Evolutionary conservation across 2,797 vertebrate species (phyloP), one percentile per base, ranked within the genome.

Genomic region (Tenualosa ilisha): DNA sequence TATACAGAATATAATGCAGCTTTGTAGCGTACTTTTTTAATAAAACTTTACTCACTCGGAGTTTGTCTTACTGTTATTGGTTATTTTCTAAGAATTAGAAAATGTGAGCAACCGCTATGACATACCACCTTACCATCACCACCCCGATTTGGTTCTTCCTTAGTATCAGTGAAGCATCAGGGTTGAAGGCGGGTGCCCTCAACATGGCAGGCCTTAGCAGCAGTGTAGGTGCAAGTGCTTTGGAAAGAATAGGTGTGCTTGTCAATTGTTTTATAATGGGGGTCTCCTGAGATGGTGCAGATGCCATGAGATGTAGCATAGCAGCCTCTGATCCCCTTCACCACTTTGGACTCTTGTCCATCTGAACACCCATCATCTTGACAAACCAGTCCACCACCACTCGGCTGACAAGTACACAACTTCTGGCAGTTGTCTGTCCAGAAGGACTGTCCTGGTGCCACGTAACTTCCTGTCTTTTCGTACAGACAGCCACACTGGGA

Each of bases 401-500:
- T 0, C 0, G 53, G 26, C 0, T 93, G 59, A 2, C 96, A 97
- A 0, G 83, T 79, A 51, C 95, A 96, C 31, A 61, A 82, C 1
- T 59, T 82, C 0, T 0, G 83, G 86, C 96, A 97, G 6, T 0
- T 0, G 0, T 95, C 93, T 0, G 50, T 93, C 95, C 95, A 96
- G 82, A 97, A 94, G 24, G 91, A 88, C 37, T 93, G 86, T 0
- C 93, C 92, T 0, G 93, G 90, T 0, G 31, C 49, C 15, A 95
- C 91, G 3, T 86, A 93, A 51, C 1, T 91, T 0, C 94, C 96
- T 4, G 68, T 72, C 31, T 72, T 72, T 0, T 94, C 0, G 0
- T 61, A 93, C 40, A 2, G 26, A 72, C 96, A 97, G 13, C 96
- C 96, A 97, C 84, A 72, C 0, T 88, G 85, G 3, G 92, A 88